Conservation (phyloP, 2,113 vertebrate genomes). For the Sceloporus undulatus region DNA sequence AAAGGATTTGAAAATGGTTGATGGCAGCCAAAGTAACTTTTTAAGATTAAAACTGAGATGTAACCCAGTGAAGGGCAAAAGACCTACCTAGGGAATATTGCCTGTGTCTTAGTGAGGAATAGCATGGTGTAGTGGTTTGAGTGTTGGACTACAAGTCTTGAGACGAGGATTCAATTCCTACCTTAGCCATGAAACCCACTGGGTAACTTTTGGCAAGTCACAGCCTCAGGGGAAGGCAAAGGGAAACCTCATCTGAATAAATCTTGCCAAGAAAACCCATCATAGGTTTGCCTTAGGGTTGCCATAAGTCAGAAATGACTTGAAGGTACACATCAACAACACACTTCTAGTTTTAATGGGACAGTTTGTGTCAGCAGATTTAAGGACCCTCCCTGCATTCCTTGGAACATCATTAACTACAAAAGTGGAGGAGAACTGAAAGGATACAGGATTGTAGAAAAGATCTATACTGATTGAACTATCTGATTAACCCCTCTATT, state of each 20-base stretch:
- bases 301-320: no score
- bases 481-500: background rate
- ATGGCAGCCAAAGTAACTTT: conserved; percentile 51
- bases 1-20: conserved; percentile 56
- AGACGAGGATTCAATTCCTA: no score
- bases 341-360: background rate
- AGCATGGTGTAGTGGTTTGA: no score
- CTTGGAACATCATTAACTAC: background rate
- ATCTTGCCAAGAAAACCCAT: no score
- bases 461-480: background rate
- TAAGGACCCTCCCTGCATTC: background rate
- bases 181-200: no score
- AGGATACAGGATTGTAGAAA: no score
- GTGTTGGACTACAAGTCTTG: no score
- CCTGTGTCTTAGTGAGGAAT: background rate
- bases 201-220: no score
- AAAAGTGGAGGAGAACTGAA: background rate
- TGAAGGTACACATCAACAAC: no score
- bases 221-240: no score
- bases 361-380: background rate
- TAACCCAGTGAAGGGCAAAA: background rate
- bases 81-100: background rate
- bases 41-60: background rate
- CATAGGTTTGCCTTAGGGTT: no score
- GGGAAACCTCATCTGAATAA: no score